Conservation (phyloP, 2,888 invertebrate species). For the Acleris literana region DNA sequence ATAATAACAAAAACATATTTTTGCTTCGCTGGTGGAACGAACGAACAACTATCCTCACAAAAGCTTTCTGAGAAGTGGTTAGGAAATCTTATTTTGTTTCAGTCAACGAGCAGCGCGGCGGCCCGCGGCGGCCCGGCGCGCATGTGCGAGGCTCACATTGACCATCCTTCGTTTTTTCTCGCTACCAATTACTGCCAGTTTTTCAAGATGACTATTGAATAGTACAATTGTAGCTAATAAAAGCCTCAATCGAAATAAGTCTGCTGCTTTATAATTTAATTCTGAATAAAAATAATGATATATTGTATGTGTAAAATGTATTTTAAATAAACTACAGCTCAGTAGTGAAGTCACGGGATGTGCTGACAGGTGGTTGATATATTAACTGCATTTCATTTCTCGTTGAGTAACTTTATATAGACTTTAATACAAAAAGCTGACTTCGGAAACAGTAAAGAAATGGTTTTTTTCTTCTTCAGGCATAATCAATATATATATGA, state of each 20-base stretch:
- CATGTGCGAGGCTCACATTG: constrained; percentile 53
- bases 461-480: too few species aligned
- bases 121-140: background rate
- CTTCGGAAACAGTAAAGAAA: too few species aligned
- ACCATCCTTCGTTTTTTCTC: constrained; percentile 66
- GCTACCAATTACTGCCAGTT: constrained; percentile 72
- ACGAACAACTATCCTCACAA: too few species aligned
- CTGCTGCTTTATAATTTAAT: constrained; percentile 58
- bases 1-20: too few species aligned
- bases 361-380: too few species aligned
- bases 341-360: too few species aligned
- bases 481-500: too few species aligned
- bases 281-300: constrained; percentile 44
- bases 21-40: too few species aligned
- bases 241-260: constrained; percentile 67
- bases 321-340: background rate
- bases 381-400: too few species aligned
- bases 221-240: constrained; percentile 61
- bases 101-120: background rate
- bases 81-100: background rate
- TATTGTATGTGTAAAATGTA: background rate
- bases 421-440: too few species aligned
- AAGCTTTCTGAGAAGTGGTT: background rate
- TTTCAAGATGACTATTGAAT: constrained; percentile 65
- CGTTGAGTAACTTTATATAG: too few species aligned